These are phyloP conservation scores for Epinotia ramella DNA, from an alignment of 2,888 invertebrate genomes.

Conservation along the genomic window DNA sequence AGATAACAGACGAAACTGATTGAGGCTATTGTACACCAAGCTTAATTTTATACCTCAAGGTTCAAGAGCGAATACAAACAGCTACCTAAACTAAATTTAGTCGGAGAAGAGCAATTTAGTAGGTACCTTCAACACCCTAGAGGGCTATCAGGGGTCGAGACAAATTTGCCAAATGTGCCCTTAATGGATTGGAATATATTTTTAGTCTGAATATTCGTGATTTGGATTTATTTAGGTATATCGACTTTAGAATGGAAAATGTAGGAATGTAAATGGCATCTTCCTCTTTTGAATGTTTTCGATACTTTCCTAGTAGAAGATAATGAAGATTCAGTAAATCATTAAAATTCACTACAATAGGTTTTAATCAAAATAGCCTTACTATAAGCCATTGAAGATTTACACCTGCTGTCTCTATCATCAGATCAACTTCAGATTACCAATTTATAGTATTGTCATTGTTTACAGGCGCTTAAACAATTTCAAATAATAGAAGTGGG, in stretches of 20 bases:
- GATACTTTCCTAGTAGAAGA: too few relatives aligned
- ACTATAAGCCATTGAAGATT: too few relatives aligned
- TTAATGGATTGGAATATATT: slow-evolving; percentile 37
- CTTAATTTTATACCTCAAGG: slow-evolving; percentile 27
- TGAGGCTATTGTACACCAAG: slow-evolving; percentile 2
- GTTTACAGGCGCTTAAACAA: too few relatives aligned
- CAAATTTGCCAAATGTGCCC: slow-evolving; percentile 35
- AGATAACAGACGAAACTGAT: neutral
- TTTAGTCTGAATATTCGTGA: slow-evolving; percentile 24
- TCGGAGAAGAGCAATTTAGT: slow-evolving; percentile 35
- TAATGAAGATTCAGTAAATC: too few relatives aligned
- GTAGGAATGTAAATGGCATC: neutral
- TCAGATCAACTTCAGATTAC: too few relatives aligned
- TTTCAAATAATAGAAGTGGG: too few relatives aligned
- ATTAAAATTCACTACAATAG: too few relatives aligned
- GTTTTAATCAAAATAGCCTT: too few relatives aligned
- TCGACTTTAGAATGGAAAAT: neutral
- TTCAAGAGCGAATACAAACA: slow-evolving; percentile 37
- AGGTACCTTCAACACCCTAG: slow-evolving; percentile 37
- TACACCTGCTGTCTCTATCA: too few relatives aligned
- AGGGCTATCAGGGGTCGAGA: slow-evolving; percentile 32
- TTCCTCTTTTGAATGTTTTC: neutral
- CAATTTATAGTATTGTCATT: neutral
- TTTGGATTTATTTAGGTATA: neutral
- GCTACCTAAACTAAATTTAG: slow-evolving; percentile 40